These are phyloP conservation scores for Gadopsis bispinosus DNA, from an alignment of 2,797 vertebrate genomes.

Conservation along the genomic window DNA sequence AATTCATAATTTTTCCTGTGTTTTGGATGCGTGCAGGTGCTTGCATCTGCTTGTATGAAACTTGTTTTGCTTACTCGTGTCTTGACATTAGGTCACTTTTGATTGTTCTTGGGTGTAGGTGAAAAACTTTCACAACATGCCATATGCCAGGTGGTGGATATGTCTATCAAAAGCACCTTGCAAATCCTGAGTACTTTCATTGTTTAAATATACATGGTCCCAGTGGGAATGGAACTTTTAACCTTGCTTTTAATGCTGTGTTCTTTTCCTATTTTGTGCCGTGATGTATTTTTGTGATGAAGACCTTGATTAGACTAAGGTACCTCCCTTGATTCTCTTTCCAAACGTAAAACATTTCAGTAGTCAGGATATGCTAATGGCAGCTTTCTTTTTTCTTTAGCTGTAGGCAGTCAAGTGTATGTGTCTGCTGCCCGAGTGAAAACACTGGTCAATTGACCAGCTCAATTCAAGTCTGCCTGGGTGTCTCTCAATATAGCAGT, in stretches of 20 bases:
- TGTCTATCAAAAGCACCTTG: slow-evolving; percentile 35
- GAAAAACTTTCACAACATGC: slow-evolving; percentile 21
- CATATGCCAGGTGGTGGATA: slow-evolving; percentile 10
- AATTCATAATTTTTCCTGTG: background rate
- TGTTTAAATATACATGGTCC: background rate
- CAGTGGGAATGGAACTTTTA: slow-evolving; percentile 8
- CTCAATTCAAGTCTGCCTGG: slow-evolving; percentile 73
- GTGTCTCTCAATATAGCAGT: slow-evolving; percentile 52
- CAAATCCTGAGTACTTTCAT: slow-evolving; percentile 8
- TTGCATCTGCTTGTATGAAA: background rate
- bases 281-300: slow-evolving; percentile 7
- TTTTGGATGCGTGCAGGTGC: background rate
- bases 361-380: slow-evolving; percentile 31
- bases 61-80: background rate
- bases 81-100: background rate
- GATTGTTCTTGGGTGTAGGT: slow-evolving; percentile 10
- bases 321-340: slow-evolving; percentile 21
- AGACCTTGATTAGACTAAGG: slow-evolving; percentile 27
- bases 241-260: slow-evolving; percentile 8
- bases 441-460: slow-evolving; percentile 59
- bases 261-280: slow-evolving; percentile 1
- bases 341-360: slow-evolving; percentile 13
- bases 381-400: slow-evolving; percentile 13
- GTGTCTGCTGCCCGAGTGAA: slow-evolving; percentile 42
- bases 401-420: slow-evolving; percentile 21